These are phyloP conservation scores for Cynocephalus volans DNA, from an alignment of 2,113 vertebrate genomes.

Conservation along the genomic window DNA sequence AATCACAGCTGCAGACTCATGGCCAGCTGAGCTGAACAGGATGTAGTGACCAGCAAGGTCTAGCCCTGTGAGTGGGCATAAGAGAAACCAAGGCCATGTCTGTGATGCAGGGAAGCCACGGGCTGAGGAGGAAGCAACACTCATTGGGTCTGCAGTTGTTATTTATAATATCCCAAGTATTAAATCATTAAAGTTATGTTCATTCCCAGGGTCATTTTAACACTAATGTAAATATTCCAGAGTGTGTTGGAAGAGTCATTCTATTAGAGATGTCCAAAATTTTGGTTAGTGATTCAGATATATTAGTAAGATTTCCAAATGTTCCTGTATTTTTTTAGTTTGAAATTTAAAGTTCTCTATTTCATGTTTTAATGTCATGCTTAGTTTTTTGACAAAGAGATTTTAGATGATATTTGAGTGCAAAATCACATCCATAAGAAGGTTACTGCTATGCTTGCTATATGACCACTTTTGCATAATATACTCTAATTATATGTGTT, in stretches of 20 bases:
- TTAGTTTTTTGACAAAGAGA: neutral
- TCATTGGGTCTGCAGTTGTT: neutral
- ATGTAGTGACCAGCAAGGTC: neutral
- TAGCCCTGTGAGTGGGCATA: no score
- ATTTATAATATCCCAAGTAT: neutral
- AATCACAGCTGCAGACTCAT: neutral
- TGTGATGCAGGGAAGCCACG: neutral
- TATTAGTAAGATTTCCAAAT: neutral
- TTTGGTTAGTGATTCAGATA: neutral
- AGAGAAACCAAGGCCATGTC: neutral
- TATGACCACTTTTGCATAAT: neutral
- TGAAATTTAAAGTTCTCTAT: neutral
- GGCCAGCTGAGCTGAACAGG: neutral
- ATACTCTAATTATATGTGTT: neutral
- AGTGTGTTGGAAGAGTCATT: neutral
- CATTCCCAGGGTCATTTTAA: neutral
- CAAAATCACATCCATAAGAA: slow-evolving; percentile 9
- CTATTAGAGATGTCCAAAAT: neutral
- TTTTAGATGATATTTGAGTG: neutral
- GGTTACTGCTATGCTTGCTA: neutral
- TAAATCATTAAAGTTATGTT: neutral
- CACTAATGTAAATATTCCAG: neutral
- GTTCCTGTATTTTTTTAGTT: neutral
- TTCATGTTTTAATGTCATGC: neutral
- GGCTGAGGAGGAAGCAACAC: neutral